phyloP scores from a whole-genome alignment of 2,113 vertebrate genomes.

The Nipponia nippon region DNA sequence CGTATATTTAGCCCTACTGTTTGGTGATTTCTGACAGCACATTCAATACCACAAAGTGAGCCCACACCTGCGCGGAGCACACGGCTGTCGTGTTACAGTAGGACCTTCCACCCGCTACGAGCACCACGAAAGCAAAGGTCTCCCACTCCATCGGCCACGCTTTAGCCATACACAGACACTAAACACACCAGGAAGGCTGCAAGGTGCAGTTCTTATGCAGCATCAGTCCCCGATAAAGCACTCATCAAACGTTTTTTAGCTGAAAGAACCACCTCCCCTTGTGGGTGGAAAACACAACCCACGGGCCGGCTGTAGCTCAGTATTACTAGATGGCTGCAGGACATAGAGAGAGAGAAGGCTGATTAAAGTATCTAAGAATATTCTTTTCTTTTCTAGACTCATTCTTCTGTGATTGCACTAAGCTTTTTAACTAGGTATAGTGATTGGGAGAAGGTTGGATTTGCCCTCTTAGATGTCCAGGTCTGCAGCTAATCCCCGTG shows the following conservation, averaged over 20 bases:
- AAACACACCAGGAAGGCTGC: not conserved
- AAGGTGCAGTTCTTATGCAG: not conserved
- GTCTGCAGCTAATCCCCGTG: not conserved
- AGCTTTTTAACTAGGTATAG: not conserved
- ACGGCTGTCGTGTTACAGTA: fast-evolving
- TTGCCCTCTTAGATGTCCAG: not conserved
- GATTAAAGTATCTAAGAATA: not conserved
- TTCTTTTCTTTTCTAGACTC: not conserved
- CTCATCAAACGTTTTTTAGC: not conserved
- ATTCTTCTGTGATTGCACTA: not conserved
- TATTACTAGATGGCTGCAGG: not conserved
- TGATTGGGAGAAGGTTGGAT: not conserved
- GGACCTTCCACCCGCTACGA: not conserved
- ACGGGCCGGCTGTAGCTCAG: fast-evolving
- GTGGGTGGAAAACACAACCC: not conserved
- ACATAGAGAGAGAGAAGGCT: not conserved
- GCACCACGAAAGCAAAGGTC: not conserved
- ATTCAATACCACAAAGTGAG: not conserved
- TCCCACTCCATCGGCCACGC: not conserved
- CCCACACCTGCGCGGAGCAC: not conserved
- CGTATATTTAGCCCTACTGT: not conserved
- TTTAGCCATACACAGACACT: not conserved
- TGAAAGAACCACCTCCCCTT: not conserved
- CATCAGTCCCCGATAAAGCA: not conserved
- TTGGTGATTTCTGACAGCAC: not conserved